Percentiles rank a stretch among this genome's conserved stretches.
These are phyloP conservation scores for Salarias fasciatus DNA, from an alignment of 2,797 vertebrate genomes.

Conservation along the genomic window DNA sequence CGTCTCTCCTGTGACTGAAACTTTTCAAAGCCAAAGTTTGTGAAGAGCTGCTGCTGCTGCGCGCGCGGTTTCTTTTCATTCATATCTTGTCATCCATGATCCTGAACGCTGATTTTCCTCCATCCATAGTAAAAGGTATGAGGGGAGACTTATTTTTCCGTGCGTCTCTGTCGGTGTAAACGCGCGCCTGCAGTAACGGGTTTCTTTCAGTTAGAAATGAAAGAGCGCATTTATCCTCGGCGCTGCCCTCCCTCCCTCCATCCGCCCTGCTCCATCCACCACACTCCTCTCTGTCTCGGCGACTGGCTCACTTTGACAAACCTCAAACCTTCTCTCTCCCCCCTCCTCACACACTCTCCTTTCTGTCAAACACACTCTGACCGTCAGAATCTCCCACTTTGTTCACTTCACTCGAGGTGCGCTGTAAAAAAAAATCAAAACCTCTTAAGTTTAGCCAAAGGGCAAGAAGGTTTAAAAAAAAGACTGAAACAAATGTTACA, in stretches of 20 bases:
- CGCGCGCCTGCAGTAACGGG: slow-evolving; percentile 32
- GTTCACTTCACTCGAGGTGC: no score
- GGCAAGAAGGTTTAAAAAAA: no score
- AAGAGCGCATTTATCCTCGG: slow-evolving; percentile 77
- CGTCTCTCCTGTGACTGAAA: slow-evolving; percentile 21
- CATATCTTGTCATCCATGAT: slow-evolving; percentile 20
- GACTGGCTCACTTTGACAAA: slow-evolving; percentile 54
- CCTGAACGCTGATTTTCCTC: not conserved
- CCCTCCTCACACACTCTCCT: slow-evolving; percentile 29
- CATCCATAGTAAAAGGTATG: not conserved
- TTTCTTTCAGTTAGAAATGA: slow-evolving; percentile 68
- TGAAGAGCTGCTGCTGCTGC: no score
- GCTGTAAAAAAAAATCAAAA: no score
- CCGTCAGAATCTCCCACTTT: no score
- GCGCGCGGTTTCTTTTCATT: not conserved
- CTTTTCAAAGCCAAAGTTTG: slow-evolving; percentile 24
- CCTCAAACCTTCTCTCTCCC: slow-evolving; percentile 47
- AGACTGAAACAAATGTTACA: no score
- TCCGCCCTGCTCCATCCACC: slow-evolving; percentile 61
- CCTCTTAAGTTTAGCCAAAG: no score
- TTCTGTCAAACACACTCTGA: not conserved
- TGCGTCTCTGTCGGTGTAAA: slow-evolving; percentile 6
- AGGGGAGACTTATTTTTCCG: not conserved
- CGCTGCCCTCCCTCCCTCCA: slow-evolving; percentile 42
- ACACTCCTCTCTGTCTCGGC: slow-evolving; percentile 42